phyloP scores from a whole-genome alignment of 2,888 invertebrate species.

The Caenorhabditis wallacei region DNA sequence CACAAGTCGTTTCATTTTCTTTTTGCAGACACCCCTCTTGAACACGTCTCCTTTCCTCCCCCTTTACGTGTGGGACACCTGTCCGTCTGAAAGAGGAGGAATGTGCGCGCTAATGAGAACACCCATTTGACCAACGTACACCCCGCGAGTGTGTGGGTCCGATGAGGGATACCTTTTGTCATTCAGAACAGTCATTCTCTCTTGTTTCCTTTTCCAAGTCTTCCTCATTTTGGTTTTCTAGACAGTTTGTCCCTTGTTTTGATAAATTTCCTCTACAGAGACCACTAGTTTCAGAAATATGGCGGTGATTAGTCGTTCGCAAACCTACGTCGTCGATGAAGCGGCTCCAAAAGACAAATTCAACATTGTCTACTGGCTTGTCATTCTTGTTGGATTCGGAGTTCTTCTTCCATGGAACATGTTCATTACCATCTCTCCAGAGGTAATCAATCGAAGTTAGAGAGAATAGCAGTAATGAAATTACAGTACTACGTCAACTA shows the following conservation, averaged over 20 bases:
- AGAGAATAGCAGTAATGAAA: neutral
- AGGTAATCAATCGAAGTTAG: neutral
- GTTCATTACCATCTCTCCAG: slow-evolving; percentile 89
- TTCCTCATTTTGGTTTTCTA: neutral
- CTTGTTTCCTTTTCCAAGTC: neutral
- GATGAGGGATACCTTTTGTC: neutral
- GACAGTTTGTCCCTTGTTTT: neutral
- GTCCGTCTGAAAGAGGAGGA: neutral
- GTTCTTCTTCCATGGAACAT: slow-evolving; percentile 98
- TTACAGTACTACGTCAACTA: slow-evolving; percentile 88
- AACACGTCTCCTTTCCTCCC: neutral
- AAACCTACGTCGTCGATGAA: slow-evolving; percentile 24
- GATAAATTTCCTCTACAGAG: neutral
- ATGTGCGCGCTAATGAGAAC: slow-evolving; percentile 7
- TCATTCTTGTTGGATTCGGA: slow-evolving; percentile 94
- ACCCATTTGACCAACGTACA: neutral
- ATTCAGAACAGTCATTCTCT: neutral
- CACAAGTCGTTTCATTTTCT: neutral
- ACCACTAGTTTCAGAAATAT: slow-evolving; percentile 19
- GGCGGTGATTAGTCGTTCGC: slow-evolving; percentile 6
- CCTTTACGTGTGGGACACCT: neutral
- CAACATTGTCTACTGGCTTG: slow-evolving; percentile 89
- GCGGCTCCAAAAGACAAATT: slow-evolving; percentile 49
- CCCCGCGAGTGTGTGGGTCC: neutral
- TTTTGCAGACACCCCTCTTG: neutral